Evolutionary conservation across 2,888 invertebrate species (phyloP), one percentile per base, ranked within the genome.

Genomic region (Mythimna albipuncta): DNA sequence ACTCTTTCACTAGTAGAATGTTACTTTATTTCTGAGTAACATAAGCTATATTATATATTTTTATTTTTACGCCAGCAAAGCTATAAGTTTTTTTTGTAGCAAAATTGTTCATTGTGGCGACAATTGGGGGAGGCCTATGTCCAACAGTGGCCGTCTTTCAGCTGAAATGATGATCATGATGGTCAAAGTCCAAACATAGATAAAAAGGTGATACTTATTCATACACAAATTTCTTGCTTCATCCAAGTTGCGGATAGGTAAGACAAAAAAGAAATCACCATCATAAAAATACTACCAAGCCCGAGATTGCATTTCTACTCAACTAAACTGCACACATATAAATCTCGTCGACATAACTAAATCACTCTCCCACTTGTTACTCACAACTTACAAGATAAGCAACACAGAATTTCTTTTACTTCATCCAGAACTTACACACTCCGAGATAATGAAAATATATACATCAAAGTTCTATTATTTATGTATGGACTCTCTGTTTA

Each of bases 331-430:
- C 57, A 73, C 32, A 26, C 19, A 35, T 13, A 65, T 64, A 79
- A 68, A 80, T 80, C 63, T 58, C n/a, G 6, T 35, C 5, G 21
- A 57, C 64, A 52, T 52, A 50, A 65, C 68, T 79, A 80, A 79
- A 80, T 80, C 79, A 75, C 65, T 26, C 75, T 66, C 80, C 79
- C 61, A 54, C 68, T 67, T 64, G 58, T 69, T 52, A 65, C 41
- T 72, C 26, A 69, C 67, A 73, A 69, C 50, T 69, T 58, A 63
- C 52, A n/a, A 74, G 80, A 82, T 84, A 82, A 79, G 54, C 44
- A 50, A 57, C 64, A 21, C 6, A 61, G 68, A 54, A 57, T 55
- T 52, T 64, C 64, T 62, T 65, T 63, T 63, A 58, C 62, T 73
- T 64, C 62, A 63, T 73, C 69, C 79, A 69, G 26, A 64, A 70